Evolutionary conservation across 2,113 vertebrate genomes (phyloP).

Genomic region (Pelecanoides urinatrix): DNA sequence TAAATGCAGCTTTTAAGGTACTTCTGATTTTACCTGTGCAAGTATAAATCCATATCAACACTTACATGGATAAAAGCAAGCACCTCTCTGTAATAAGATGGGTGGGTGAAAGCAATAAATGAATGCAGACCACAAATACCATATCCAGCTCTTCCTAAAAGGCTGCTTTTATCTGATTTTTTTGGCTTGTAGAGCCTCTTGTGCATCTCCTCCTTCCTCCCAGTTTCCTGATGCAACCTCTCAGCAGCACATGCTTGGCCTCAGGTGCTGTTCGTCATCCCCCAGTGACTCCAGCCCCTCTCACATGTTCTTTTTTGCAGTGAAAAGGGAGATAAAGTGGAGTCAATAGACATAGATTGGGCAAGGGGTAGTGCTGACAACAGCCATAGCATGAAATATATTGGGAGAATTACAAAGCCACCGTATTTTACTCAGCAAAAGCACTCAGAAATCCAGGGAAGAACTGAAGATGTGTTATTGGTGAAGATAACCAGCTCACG

Average conservation of each 20-base stretch:
- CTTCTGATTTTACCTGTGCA: not conserved
- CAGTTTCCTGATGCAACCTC: not conserved
- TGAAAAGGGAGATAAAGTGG: not conserved
- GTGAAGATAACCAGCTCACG: not conserved
- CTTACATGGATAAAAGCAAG: rapidly evolving
- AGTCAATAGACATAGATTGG: not conserved
- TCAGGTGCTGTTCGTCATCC: rapidly evolving
- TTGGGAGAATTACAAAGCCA: rapidly evolving
- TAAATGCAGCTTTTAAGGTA: not conserved
- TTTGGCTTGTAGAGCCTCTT: not conserved
- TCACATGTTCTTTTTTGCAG: rapidly evolving
- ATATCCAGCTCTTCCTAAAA: not conserved
- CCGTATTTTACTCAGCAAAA: not conserved
- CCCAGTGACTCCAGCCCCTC: not conserved
- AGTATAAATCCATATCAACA: rapidly evolving
- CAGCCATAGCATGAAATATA: not conserved
- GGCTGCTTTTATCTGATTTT: not conserved
- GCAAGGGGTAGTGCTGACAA: not conserved
- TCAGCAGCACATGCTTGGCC: not conserved
- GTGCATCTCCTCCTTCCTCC: not conserved
- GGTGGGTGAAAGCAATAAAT: not conserved
- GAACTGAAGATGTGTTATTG: not conserved
- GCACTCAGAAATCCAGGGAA: not conserved
- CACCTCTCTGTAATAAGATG: not conserved
- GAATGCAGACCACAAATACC: not conserved